Conservation (phyloP, 2,888 invertebrate genomes). For the Mythimna vitellina region DNA sequence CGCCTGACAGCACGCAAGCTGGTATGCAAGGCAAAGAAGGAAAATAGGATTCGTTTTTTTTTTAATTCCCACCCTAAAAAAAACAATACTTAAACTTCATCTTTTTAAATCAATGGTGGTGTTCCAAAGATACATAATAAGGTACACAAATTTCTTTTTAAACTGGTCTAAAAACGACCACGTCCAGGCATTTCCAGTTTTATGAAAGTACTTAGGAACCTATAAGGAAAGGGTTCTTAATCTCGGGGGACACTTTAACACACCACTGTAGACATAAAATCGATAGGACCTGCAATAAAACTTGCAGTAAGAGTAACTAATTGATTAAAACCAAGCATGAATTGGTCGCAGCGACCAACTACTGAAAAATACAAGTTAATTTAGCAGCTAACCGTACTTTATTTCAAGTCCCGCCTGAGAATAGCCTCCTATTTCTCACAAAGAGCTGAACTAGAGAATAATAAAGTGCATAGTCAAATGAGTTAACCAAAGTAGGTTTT, state of each 20-base stretch:
- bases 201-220: not conserved
- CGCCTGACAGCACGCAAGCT: no score
- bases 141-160: no score
- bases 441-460: slow-evolving; percentile 5
- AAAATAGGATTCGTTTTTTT: no score
- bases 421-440: slow-evolving; percentile 23
- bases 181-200: not conserved
- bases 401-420: slow-evolving; percentile 20
- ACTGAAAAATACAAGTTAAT: slow-evolving; percentile 45
- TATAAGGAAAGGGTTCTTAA: not conserved
- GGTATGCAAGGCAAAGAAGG: no score
- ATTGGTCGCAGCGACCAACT: not conserved
- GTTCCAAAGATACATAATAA: no score
- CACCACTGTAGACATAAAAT: not conserved
- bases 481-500: not conserved
- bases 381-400: slow-evolving; percentile 46
- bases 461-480: slow-evolving; percentile 22
- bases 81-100: no score
- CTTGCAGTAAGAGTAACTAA: not conserved
- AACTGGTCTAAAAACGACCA: no score
- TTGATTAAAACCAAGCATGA: not conserved
- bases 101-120: no score
- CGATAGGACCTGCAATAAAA: not conserved
- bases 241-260: not conserved
- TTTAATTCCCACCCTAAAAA: no score